These are phyloP conservation scores for Scopus umbretta DNA, from an alignment of 2,113 vertebrate genomes.

Conservation along the genomic window DNA sequence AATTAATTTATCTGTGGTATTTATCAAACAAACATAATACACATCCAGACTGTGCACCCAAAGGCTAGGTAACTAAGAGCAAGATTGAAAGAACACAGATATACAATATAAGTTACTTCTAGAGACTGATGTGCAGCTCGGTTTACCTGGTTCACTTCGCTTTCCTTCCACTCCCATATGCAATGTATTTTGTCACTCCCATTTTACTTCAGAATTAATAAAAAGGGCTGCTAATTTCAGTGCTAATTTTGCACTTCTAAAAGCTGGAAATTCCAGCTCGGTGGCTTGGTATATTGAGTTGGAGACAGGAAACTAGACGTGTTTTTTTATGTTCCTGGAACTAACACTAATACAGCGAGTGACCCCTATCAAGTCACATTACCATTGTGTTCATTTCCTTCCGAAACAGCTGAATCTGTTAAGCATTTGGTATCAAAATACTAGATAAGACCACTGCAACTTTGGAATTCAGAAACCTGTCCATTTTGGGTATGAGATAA, in stretches of 20 bases:
- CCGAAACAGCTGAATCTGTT: background rate
- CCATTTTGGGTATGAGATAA: accelerated
- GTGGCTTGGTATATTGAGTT: background rate
- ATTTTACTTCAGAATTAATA: background rate
- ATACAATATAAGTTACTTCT: background rate
- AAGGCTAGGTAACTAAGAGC: background rate
- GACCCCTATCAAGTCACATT: background rate
- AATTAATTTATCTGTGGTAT: background rate
- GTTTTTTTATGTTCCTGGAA: background rate
- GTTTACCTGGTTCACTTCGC: background rate
- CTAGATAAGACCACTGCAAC: background rate
- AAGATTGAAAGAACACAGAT: background rate
- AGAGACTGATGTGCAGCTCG: background rate
- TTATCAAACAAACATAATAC: background rate
- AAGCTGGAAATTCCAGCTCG: background rate
- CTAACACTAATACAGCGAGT: background rate
- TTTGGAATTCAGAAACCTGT: background rate
- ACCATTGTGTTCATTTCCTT: background rate
- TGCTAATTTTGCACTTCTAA: background rate
- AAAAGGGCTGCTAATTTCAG: background rate
- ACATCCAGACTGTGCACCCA: background rate
- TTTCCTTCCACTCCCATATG: background rate
- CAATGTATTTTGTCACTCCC: background rate
- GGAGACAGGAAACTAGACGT: background rate
- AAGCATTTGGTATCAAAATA: background rate